Conservation (phyloP, 2,888 invertebrate genomes). For the Atethmia centrago region DNA sequence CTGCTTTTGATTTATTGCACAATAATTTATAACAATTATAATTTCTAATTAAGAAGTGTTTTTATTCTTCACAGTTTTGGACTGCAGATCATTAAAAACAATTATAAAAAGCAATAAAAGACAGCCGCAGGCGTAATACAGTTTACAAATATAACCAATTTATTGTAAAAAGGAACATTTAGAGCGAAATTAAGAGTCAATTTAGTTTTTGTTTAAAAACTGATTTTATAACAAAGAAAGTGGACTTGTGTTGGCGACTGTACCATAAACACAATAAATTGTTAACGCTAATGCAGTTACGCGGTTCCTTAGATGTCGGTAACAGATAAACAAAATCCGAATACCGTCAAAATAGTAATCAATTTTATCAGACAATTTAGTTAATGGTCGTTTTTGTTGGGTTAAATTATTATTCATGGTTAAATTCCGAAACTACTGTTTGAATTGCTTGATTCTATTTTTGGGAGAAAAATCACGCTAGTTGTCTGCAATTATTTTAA, state of each 20-base stretch:
- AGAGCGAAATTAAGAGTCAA: conserved; percentile 21
- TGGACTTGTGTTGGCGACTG: conserved; percentile 58
- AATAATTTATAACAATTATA: neutral
- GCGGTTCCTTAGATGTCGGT: conserved; percentile 66
- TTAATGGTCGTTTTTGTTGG: conserved; percentile 53
- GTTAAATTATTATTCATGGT: conserved; percentile 50
- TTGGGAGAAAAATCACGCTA: conserved; percentile 48
- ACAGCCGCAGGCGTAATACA: conserved; percentile 30
- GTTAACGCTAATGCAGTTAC: conserved; percentile 65
- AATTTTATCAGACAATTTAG: conserved; percentile 61
- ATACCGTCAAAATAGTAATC: conserved; percentile 68
- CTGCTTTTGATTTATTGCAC: conserved; percentile 13
- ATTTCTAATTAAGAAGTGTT: conserved; percentile 8
- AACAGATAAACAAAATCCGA: conserved; percentile 64
- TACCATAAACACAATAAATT: conserved; percentile 78
- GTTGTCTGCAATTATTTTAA: conserved; percentile 21
- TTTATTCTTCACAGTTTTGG: neutral
- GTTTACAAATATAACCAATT: conserved; percentile 41
- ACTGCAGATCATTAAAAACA: conserved; percentile 19
- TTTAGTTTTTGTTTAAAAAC: conserved; percentile 5
- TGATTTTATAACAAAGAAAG: conserved; percentile 35
- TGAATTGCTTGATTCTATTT: conserved; percentile 46
- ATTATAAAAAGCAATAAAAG: conserved; percentile 36
- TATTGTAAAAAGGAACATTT: conserved; percentile 33
- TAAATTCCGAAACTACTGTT: conserved; percentile 59